A percentile compares a stretch with the other conserved stretches of the same genome.
Conservation (phyloP, 2,113 vertebrate species). For the Himantopus leucocephalus region DNA sequence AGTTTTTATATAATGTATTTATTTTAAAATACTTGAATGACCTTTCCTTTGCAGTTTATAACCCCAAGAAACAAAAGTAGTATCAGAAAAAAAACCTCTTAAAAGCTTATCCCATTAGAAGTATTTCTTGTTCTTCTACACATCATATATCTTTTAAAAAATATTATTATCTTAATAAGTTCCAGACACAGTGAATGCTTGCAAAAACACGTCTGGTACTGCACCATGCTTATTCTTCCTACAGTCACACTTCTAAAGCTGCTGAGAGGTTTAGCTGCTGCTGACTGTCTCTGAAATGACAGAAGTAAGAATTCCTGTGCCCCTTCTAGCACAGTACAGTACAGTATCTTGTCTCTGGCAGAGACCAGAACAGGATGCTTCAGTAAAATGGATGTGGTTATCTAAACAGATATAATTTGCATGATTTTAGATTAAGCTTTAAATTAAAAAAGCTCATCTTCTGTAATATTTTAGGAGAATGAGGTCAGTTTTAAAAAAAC, state of each 20-base stretch:
- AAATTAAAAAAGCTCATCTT: background rate
- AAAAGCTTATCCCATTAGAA: background rate
- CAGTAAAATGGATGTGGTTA: background rate
- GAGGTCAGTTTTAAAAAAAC: background rate
- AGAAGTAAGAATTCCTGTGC: background rate
- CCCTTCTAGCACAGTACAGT: background rate
- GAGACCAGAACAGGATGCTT: conserved; percentile 1
- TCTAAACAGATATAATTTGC: background rate
- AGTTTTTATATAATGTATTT: background rate
- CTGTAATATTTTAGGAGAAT: background rate
- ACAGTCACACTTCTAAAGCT: background rate
- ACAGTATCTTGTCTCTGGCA: background rate
- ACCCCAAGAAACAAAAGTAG: background rate
- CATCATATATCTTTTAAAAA: background rate
- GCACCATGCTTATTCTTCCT: background rate
- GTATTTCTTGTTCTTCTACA: background rate
- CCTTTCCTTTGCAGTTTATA: background rate
- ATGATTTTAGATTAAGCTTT: background rate
- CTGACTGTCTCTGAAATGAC: background rate
- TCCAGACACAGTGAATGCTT: background rate
- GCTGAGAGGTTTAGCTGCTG: background rate
- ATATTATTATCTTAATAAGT: background rate
- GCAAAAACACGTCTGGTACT: background rate
- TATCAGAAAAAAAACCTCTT: background rate
- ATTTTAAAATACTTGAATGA: background rate